Percentiles rank a stretch among this genome's conserved stretches.
Evolutionary conservation across 1,140 invertebrate genomes (phyloP).

Genomic region (Drosophila nigrodunni): DNA sequence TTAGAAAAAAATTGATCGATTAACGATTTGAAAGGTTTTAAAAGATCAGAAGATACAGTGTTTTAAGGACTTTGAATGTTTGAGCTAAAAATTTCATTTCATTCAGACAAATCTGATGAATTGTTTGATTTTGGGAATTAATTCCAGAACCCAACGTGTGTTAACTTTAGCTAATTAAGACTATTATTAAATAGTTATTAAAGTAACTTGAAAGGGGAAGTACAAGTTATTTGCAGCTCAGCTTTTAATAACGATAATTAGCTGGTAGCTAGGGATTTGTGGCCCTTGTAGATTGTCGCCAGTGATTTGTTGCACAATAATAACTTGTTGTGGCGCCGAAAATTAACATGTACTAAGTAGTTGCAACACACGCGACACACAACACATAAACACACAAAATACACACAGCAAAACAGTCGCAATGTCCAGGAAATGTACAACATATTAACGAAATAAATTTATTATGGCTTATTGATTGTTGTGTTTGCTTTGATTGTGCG

Average conservation of each 20-base stretch:
- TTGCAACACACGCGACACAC: slow-evolving; percentile 12
- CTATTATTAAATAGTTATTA: slow-evolving; percentile 11
- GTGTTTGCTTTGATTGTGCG: slow-evolving; percentile 35
- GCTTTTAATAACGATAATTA: slow-evolving; percentile 38
- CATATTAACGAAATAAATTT: slow-evolving; percentile 71
- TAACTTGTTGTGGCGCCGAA: slow-evolving; percentile 64
- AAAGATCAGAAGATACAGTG: too few relatives aligned
- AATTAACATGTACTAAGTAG: slow-evolving; percentile 70
- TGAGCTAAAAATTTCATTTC: too few relatives aligned
- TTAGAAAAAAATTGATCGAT: too few relatives aligned
- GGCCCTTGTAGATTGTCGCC: slow-evolving; percentile 39
- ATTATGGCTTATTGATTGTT: slow-evolving; percentile 67
- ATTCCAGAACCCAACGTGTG: background rate
- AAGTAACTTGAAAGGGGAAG: background rate
- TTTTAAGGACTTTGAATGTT: too few relatives aligned
- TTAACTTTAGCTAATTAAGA: background rate
- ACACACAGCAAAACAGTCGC: too few relatives aligned
- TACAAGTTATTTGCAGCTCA: slow-evolving; percentile 15
- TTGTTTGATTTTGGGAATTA: too few relatives aligned
- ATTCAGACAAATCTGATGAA: too few relatives aligned
- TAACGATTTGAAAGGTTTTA: too few relatives aligned
- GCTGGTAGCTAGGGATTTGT: slow-evolving; percentile 12
- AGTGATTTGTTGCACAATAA: slow-evolving; percentile 70
- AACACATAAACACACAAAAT: background rate
- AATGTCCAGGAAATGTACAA: slow-evolving; percentile 39